phyloP scores from a whole-genome alignment of 2,113 vertebrate genomes.

The Phalacrocorax brasilianus region DNA sequence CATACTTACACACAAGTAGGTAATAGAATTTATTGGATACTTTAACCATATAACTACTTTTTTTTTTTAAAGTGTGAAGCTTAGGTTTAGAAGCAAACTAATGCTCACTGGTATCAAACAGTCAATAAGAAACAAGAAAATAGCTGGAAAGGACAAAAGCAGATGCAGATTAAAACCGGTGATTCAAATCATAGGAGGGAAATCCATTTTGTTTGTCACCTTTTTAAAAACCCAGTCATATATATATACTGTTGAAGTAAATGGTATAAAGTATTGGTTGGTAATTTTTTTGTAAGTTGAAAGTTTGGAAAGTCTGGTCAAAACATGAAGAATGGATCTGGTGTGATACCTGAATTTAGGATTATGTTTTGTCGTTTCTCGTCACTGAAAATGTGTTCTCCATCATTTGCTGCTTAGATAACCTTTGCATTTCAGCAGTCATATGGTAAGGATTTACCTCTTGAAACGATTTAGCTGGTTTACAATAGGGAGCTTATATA shows the following conservation, averaged over 20 bases:
- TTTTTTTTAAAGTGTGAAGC: neutral
- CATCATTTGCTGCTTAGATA: neutral
- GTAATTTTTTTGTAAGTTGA: neutral
- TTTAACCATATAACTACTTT: neutral
- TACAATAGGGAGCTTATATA: neutral
- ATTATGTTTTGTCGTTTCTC: neutral
- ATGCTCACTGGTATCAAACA: neutral
- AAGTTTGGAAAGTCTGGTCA: neutral
- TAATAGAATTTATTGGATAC: neutral
- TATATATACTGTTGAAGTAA: neutral
- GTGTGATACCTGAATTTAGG: neutral
- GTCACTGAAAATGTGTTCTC: neutral
- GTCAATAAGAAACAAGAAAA: neutral
- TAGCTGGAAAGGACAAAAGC: neutral
- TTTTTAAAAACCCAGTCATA: neutral
- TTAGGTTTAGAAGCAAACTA: neutral
- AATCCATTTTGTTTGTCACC: neutral
- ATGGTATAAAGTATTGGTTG: neutral
- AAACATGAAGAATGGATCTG: neutral
- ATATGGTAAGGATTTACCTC: neutral
- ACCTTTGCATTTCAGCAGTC: neutral
- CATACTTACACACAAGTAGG: rapidly evolving
- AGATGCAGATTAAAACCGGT: neutral
- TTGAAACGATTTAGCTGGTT: neutral
- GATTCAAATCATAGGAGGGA: neutral